Evolutionary conservation across 92 coral and sea anemone genomes (phyloP), one percentile per base, ranked within the genome.

Genomic region (Isaurus tuberculatus): DNA sequence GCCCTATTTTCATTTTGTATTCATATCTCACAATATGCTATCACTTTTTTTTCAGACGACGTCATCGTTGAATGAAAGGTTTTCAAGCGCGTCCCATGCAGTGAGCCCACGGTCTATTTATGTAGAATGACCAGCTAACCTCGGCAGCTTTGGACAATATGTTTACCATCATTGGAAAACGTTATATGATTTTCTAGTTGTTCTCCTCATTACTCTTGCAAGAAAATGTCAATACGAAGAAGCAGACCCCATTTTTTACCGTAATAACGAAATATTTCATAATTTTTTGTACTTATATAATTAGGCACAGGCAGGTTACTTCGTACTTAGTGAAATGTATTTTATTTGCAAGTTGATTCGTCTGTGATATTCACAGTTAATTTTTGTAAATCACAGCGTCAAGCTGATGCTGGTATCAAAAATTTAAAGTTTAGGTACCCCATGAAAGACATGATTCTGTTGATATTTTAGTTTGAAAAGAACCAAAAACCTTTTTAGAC

Each of bases 1-100:
- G 7, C 0, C 43, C 46, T 13, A 40, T 7, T 7, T 40, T 6
- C 46, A n/a, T n/a, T 19, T n/a, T 2, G 48, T 48, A 49, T 14
- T 7, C 44, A n/a, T 28, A 49, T 25, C 27, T 70, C 11, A 31
- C 31, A 28, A 48, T 30, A 1, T 55, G 63, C 7, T 55, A 19
- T 9, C 1, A 0, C 28, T 4, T 15, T 33, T 20, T 33, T 58
- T 77, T 15, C 51, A 77, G 82, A 77, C 82, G 5, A 77, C 82
- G 0, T 33, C 82, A 3, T 77, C 82, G 11, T 40, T 77, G 69
- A 55, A 77, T 55, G 82, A 77, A 8, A 77, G 82, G 53, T 77
- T 77, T 44, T 77, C 82, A 3, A 77, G 69, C 23, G 4, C 69
- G 22, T 30, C n/a, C 15, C 80, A 74, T 20, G 22, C 61, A 28